Percentiles rank a stretch among this genome's conserved stretches.
Conservation (phyloP, 2,797 vertebrate genomes). For the Heterohyrax brucei region DNA sequence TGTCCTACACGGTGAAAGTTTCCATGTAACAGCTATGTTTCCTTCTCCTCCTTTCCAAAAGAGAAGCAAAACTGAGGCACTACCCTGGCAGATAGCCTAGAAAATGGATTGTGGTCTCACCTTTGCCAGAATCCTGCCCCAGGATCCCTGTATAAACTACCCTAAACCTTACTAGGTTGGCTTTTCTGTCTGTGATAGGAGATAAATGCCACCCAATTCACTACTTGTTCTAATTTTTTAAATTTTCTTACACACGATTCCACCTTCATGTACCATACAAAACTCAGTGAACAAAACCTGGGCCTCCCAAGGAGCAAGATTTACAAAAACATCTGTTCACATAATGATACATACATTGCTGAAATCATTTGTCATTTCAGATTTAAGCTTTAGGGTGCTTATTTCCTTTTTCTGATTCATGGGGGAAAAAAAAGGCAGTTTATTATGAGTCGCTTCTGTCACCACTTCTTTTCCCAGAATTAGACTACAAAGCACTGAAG, state of each 20-base stretch:
- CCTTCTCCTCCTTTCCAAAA: background rate
- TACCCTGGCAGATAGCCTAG: background rate
- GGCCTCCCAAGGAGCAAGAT: background rate
- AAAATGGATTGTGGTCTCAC: background rate
- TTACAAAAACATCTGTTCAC: slow-evolving; percentile 12
- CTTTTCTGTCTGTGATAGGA: background rate
- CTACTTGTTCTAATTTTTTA: background rate
- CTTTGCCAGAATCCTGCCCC: background rate
- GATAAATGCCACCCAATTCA: background rate
- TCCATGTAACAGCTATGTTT: background rate
- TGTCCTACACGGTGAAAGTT: background rate
- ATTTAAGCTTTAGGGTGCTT: slow-evolving; percentile 1
- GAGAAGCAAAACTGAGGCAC: background rate
- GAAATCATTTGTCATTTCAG: slow-evolving; percentile 5
- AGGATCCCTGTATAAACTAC: background rate
- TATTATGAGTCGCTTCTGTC: slow-evolving; percentile 56
- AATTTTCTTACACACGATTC: background rate
- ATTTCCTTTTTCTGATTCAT: slow-evolving; percentile 59
- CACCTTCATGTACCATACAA: background rate
- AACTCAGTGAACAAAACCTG: slow-evolving; percentile 23
- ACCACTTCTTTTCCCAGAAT: slow-evolving; percentile 62
- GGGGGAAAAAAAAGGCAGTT: background rate
- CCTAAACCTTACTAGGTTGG: background rate
- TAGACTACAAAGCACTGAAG: slow-evolving; percentile 41
- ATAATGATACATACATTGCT: background rate